These are phyloP conservation scores for Lanistes nyassanus DNA, from an alignment of 1,140 invertebrate species.

Conservation along the genomic window DNA sequence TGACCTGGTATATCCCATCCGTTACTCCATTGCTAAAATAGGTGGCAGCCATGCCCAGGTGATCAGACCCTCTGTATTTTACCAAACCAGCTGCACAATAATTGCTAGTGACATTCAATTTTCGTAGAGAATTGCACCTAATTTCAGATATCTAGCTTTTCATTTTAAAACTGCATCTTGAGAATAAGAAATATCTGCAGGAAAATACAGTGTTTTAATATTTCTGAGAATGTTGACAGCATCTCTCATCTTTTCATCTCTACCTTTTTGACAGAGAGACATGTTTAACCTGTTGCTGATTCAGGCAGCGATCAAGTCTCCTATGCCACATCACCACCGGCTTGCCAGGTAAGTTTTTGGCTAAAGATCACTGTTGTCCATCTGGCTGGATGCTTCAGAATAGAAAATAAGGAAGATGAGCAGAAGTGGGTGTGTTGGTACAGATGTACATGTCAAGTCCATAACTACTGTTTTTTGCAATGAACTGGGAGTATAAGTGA, in stretches of 20 bases:
- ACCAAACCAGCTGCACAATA: too few species aligned
- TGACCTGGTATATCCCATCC: constrained; percentile 66
- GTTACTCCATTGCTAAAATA: constrained; percentile 66
- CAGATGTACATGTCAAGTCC: too few species aligned
- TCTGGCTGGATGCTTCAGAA: neutral
- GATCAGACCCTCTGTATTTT: neutral
- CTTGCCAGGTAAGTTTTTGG: constrained; percentile 40
- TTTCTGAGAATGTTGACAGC: too few species aligned
- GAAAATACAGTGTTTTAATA: neutral
- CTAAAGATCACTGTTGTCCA: neutral
- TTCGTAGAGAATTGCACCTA: too few species aligned
- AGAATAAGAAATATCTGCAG: neutral
- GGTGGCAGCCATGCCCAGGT: constrained; percentile 72
- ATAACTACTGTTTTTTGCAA: too few species aligned
- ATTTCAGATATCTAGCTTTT: too few species aligned
- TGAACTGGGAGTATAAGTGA: too few species aligned
- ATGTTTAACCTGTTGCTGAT: constrained; percentile 51
- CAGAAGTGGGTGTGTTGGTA: neutral
- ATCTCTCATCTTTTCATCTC: too few species aligned
- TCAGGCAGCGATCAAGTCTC: constrained; percentile 48
- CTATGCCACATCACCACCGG: constrained; percentile 32
- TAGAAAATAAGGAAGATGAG: neutral
- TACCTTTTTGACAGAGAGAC: constrained; percentile 41
- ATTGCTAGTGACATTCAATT: too few species aligned
- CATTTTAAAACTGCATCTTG: neutral